Base-by-base conservation (phyloP, 2,797 vertebrate genomes). In the Acanthopagrus latus region DNA sequence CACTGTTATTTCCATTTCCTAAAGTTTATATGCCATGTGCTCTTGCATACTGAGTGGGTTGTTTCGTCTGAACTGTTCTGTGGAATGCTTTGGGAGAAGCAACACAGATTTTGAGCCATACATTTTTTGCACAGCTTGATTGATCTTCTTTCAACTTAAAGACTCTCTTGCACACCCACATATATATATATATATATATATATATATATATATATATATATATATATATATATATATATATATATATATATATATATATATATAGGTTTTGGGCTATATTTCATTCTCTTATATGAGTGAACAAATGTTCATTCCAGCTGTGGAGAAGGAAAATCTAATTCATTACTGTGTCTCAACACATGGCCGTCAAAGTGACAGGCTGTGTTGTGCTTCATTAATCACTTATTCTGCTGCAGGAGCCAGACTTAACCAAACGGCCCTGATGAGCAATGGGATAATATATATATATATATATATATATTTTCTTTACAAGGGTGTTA, bases 341-440 rank as follows among this genome's bases (percentile, higher is more conserved):
- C 48, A 81, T 84, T 56, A 66, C 27, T 62, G 27, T 68, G 64
- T 86, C 21, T 76, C 18, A 80, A 70, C 80, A 86, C 64, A 81
- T 62, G 63, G 57, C 47, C 71, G 54, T 86, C 73, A 87, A 75
- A 57, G 47, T 73, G 74, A 64, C 74, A 70, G 79, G 65, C 71
- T 65, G 54, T 41, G 60, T 25, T 58, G 78, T 51, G 82, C 52
- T 67, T 88, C 85, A 81, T 88, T 81, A 83, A 88, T 84, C 79
- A 79, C 64, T 71, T 60, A 25, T 68, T 76, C 71, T 80, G 71
- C 82, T 50, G 78, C 70, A 78, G 78, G 50, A 87, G 68, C n/a
- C 74, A 64, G 46, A 82, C 33, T 84, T 81, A 54, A 56, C 54
- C 69, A 63, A 52, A 41, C 47, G 14, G 21, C 60, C 27, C 55